These are phyloP conservation scores for Peromyscus maniculatus DNA, from an alignment of 2,113 vertebrate species.

Conservation along the genomic window DNA sequence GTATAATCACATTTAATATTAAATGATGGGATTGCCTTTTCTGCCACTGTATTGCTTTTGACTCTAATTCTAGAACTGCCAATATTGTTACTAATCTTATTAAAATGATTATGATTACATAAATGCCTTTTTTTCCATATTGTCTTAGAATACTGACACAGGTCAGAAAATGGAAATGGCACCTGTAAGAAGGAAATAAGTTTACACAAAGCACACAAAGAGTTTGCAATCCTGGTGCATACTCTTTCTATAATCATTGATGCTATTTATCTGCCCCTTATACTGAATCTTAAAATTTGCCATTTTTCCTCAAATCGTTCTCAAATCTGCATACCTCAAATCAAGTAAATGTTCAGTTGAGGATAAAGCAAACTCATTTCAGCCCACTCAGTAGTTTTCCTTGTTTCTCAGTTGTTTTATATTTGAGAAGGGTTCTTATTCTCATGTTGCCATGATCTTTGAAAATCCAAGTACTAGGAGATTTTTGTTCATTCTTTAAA, in stretches of 20 bases:
- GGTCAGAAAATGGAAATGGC: background rate
- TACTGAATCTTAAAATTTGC: background rate
- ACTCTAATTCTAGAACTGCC: background rate
- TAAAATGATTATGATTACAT: background rate
- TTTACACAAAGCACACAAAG: background rate
- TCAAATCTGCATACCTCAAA: background rate
- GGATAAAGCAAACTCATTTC: background rate
- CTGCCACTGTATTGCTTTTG: background rate
- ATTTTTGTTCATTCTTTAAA: background rate
- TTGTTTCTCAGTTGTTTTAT: background rate
- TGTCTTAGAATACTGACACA: background rate
- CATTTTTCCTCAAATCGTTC: background rate
- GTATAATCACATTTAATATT: background rate
- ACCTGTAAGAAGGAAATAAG: background rate
- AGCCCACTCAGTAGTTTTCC: background rate
- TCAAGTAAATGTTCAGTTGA: background rate
- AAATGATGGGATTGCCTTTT: background rate
- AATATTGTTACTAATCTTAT: background rate
- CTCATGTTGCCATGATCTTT: background rate
- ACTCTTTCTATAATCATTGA: background rate
- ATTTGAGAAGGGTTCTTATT: conserved; percentile 16
- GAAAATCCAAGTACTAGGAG: background rate
- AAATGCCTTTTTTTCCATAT: background rate
- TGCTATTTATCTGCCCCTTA: background rate
- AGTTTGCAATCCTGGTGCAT: background rate